phyloP scores from a whole-genome alignment of 2,797 vertebrate genomes.

The Pseudochirops cupreus region DNA sequence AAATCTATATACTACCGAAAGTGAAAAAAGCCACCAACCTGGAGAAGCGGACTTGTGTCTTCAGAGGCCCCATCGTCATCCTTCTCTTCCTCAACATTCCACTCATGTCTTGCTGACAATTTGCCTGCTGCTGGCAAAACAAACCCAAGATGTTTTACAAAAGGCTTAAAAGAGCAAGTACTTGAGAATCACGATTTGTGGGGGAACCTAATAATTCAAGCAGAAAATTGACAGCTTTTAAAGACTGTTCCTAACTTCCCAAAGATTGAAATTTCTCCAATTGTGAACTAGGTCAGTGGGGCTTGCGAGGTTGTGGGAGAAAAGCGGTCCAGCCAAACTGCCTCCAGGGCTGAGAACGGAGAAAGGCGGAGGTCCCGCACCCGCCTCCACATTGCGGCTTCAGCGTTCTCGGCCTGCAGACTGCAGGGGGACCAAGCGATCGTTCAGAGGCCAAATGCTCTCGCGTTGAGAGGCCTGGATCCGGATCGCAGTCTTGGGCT shows the following conservation, averaged over 20 bases:
- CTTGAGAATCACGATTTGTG: rapidly evolving
- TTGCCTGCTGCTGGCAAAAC: constrained; percentile 42
- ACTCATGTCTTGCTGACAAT: constrained; percentile 35
- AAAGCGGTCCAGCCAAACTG: too few relatives aligned
- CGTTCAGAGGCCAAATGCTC: too few relatives aligned
- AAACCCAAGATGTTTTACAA: constrained; percentile 23
- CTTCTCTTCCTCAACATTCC: constrained; percentile 45
- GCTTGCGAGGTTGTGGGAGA: too few relatives aligned
- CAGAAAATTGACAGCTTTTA: neutral
- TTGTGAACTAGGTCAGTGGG: too few relatives aligned
- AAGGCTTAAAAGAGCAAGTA: neutral
- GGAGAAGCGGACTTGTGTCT: constrained; percentile 87
- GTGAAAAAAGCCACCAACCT: constrained; percentile 86
- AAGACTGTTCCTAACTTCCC: neutral
- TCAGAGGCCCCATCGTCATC: constrained; percentile 57
- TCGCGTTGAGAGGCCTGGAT: too few relatives aligned
- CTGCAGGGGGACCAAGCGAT: too few relatives aligned
- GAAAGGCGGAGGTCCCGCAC: too few relatives aligned
- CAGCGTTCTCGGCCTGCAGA: too few relatives aligned
- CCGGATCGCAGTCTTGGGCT: too few relatives aligned
- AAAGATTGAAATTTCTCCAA: neutral
- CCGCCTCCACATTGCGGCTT: too few relatives aligned
- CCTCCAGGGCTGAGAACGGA: too few relatives aligned
- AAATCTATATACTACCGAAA: constrained; percentile 7
- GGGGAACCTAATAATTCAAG: neutral